Conservation (phyloP, 2,888 invertebrate species). For the Lampropteryx suffumata region DNA sequence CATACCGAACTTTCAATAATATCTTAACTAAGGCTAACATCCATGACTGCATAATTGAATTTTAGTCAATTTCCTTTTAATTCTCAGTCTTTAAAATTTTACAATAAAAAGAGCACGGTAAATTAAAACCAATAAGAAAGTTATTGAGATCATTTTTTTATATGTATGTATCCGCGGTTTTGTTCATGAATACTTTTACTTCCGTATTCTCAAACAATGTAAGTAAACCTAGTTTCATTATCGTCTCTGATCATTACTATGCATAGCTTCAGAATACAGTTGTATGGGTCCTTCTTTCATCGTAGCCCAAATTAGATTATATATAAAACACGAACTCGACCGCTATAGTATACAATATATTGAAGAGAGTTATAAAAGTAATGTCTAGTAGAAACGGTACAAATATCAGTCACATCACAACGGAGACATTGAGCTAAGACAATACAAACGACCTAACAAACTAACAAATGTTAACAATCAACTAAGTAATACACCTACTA, state of each 20-base stretch:
- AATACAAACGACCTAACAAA: slow-evolving; percentile 35
- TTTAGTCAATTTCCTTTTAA: slow-evolving; percentile 69
- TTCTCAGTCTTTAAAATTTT: slow-evolving; percentile 78
- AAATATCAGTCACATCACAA: slow-evolving; percentile 54
- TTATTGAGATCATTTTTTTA: neutral
- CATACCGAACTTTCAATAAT: slow-evolving; percentile 40
- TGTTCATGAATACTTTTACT: too few species aligned
- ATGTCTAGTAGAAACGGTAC: slow-evolving; percentile 41
- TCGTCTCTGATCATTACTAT: too few species aligned
- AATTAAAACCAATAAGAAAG: slow-evolving; percentile 47
- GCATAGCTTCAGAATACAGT: too few species aligned
- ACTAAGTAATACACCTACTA: slow-evolving; percentile 41
- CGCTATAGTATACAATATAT: slow-evolving; percentile 8
- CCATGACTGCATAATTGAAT: slow-evolving; percentile 77
- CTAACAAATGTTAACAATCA: slow-evolving; percentile 44
- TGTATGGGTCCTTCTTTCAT: too few species aligned
- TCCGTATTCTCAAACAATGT: too few species aligned
- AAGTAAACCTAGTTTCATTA: too few species aligned
- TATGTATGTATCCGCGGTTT: neutral
- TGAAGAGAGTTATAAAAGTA: slow-evolving; percentile 23
- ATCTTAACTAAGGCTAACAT: slow-evolving; percentile 53
- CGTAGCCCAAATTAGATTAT: neutral
- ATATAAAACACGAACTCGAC: neutral
- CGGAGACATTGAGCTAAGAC: slow-evolving; percentile 62
- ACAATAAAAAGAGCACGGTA: slow-evolving; percentile 61